Base-by-base conservation (phyloP, 2,888 invertebrate species). In the Platynereis dumerilii region DNA sequence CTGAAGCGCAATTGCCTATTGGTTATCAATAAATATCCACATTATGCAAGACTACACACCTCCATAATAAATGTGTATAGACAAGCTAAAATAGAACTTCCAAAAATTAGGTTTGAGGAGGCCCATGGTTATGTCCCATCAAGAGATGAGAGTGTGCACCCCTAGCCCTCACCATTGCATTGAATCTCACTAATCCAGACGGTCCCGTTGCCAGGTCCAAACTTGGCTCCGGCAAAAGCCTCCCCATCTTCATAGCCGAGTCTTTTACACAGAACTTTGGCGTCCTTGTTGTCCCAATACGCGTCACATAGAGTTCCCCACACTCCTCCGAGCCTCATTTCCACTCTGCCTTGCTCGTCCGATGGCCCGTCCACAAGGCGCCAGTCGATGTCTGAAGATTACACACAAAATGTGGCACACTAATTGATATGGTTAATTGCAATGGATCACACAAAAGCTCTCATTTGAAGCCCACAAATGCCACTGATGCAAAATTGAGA, bases 231-330 rank as follows among this genome's bases (percentile, higher is more conserved):
- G 7, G 34, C 15, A 15, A 56, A 24, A 12, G 64, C 44, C 10
- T 28, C 54, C 12, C 64, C 64, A 22, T 64, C 64, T n/a, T n/a
- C 3, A 71, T 87, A 91, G 17, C 91, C 91, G 28, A 91, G 78
- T 75, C 91, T 90, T 58, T 86, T 87, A 74, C 91, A 91, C 2
- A 88, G 28, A 86, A 92, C 91, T 71, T 88, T 86, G 0, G 91
- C 91, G 73, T 90, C 89, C 22, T 83, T 85, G 68, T 90, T 80
- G 20, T 88, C 90, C 78, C 92, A 92, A 72, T 88, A 88, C 71
- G 91, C 90, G 76, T 91, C 91, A 79, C 92, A 92, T 3, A 92
- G 87, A 67, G 88, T 88, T 0, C 92, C 91, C 88, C 90, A 91
- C 64, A 87, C 86, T 0, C 88, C 90, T 68, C 84, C 82, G 88